These are phyloP conservation scores for Sylvia atricapilla DNA, from an alignment of 2,113 vertebrate genomes.

Conservation along the genomic window DNA sequence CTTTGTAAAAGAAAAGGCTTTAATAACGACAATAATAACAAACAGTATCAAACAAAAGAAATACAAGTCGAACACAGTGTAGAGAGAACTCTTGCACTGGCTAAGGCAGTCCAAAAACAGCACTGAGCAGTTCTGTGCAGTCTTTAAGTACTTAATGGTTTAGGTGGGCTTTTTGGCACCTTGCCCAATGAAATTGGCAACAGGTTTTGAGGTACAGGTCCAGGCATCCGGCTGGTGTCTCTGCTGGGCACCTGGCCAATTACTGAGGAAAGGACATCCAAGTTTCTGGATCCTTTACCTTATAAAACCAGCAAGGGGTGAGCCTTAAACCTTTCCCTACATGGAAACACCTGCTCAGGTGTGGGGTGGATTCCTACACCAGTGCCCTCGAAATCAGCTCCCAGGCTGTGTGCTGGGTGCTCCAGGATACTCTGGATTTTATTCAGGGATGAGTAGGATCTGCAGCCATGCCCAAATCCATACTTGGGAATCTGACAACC, in stretches of 20 bases:
- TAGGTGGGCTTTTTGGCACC: neutral
- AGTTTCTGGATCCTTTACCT: neutral
- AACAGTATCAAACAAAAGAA: neutral
- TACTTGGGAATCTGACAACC: neutral
- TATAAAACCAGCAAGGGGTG: neutral
- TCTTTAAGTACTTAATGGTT: neutral
- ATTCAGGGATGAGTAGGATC: neutral
- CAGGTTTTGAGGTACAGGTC: neutral
- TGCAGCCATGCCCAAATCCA: neutral
- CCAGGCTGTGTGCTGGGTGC: fast-evolving
- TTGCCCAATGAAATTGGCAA: neutral
- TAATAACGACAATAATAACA: neutral
- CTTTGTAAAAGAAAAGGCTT: neutral
- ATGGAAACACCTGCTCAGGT: neutral
- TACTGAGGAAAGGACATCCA: neutral
- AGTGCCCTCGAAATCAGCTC: neutral
- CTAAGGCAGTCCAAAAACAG: neutral
- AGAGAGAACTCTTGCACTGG: neutral
- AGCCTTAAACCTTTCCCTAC: neutral
- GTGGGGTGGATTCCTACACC: neutral
- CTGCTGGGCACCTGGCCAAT: neutral
- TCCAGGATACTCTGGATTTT: neutral
- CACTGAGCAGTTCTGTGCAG: neutral
- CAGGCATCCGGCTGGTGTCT: neutral
- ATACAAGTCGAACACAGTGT: neutral